phyloP scores from a whole-genome alignment of 1,140 invertebrate species.

The Drosophila punjabiensis region DNA sequence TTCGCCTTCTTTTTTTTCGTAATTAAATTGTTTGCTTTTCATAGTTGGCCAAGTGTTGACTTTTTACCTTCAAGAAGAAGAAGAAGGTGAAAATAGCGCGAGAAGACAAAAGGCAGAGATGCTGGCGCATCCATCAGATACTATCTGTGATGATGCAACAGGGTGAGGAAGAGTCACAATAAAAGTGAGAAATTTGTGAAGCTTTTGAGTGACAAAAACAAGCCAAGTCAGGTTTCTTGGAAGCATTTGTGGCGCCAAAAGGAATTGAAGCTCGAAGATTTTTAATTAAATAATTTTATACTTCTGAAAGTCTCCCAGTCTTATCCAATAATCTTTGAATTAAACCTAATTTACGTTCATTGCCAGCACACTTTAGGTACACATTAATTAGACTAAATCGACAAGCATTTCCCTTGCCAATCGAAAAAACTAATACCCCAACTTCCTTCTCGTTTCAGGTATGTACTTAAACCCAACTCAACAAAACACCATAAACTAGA shows the following conservation, averaged over 20 bases:
- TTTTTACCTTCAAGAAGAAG: constrained; percentile 6
- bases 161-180: constrained; percentile 6
- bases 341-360: neutral
- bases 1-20: constrained; percentile 18
- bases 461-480: constrained; percentile 37
- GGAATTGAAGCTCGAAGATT: neutral
- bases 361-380: neutral
- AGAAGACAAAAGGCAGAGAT: constrained; percentile 26
- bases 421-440: constrained; percentile 29
- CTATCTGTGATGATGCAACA: constrained; percentile 33
- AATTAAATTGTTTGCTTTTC: constrained; percentile 62
- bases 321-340: neutral
- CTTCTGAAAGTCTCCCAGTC: neutral
- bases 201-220: constrained; percentile 2
- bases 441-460: constrained; percentile 52
- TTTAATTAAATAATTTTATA: neutral
- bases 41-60: constrained; percentile 50
- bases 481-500: constrained; percentile 26
- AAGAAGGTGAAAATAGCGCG: constrained; percentile 13
- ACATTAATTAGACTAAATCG: constrained; percentile 6
- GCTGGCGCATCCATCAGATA: constrained; percentile 25
- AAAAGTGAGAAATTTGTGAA: constrained; percentile 30
- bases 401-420: constrained; percentile 17
- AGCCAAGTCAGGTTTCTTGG: neutral
- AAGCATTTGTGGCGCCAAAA: neutral